Evolutionary conservation across 2,888 invertebrate species (phyloP).

Genomic region (Dastarcus helophoroides): DNA sequence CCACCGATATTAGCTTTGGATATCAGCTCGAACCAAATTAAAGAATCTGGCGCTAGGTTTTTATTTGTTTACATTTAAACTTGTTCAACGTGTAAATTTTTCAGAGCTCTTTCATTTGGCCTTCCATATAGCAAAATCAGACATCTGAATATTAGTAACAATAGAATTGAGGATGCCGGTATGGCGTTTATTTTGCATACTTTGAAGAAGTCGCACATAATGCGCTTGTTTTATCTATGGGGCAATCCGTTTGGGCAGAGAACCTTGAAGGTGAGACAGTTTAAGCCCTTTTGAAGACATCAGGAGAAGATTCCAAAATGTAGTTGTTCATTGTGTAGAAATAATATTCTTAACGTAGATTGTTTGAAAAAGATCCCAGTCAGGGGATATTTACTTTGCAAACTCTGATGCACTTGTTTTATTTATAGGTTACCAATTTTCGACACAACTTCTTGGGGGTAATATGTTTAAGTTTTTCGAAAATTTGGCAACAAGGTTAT

Average conservation of each 20-base stretch:
- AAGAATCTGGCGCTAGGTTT: slow-evolving; percentile 43
- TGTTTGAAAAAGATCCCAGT: too few relatives aligned
- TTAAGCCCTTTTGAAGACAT: too few relatives aligned
- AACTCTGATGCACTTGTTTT: too few relatives aligned
- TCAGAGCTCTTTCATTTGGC: slow-evolving; percentile 41
- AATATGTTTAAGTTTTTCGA: too few relatives aligned
- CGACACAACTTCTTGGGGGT: too few relatives aligned
- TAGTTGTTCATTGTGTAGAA: too few relatives aligned
- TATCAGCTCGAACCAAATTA: slow-evolving; percentile 45
- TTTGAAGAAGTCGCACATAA: slow-evolving; percentile 42
- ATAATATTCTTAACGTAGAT: too few relatives aligned
- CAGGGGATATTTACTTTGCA: too few relatives aligned
- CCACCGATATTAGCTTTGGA: slow-evolving; percentile 43
- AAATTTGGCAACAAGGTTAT: too few relatives aligned
- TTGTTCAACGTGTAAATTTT: neutral
- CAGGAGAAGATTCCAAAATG: too few relatives aligned
- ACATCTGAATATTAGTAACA: slow-evolving; percentile 45
- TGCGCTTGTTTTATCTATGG: slow-evolving; percentile 35
- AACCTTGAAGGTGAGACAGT: slow-evolving; percentile 26
- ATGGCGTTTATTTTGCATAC: slow-evolving; percentile 43
- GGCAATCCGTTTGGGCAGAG: slow-evolving; percentile 34
- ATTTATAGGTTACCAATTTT: too few relatives aligned
- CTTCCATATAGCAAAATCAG: slow-evolving; percentile 47
- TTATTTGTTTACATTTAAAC: neutral
- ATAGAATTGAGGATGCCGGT: slow-evolving; percentile 44